Percentiles rank a stretch among this genome's conserved stretches.
Evolutionary conservation across 1,140 invertebrate genomes (phyloP).

Genomic region (Anastrepha obliqua): DNA sequence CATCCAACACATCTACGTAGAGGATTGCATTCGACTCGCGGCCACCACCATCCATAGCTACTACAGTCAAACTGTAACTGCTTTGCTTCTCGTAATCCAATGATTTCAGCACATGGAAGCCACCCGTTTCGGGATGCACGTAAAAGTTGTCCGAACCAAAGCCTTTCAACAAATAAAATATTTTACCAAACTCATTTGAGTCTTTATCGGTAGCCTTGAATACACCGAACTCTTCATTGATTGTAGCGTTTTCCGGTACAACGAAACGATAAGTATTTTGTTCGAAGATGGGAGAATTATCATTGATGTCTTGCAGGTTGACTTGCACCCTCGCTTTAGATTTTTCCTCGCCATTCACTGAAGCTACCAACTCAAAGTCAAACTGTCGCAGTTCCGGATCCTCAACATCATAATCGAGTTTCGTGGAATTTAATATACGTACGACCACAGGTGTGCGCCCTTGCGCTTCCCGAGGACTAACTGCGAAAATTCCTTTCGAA

Average conservation of each 20-base stretch:
- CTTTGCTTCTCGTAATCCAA: slow-evolving; percentile 87
- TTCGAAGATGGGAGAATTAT: slow-evolving; percentile 86
- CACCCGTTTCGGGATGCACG: slow-evolving; percentile 79
- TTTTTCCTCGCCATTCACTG: slow-evolving; percentile 78
- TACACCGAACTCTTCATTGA: slow-evolving; percentile 79
- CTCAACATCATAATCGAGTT: slow-evolving; percentile 83
- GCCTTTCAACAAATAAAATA: slow-evolving; percentile 83
- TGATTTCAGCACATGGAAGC: slow-evolving; percentile 79
- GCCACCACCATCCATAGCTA: slow-evolving; percentile 86
- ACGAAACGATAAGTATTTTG: slow-evolving; percentile 79
- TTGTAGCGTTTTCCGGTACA: slow-evolving; percentile 80
- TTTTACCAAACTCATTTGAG: slow-evolving; percentile 81
- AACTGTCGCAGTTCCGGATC: slow-evolving; percentile 78
- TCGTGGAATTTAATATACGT: slow-evolving; percentile 80
- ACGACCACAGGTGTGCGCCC: slow-evolving; percentile 85
- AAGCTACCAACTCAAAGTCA: slow-evolving; percentile 84
- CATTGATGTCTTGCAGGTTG: slow-evolving; percentile 86
- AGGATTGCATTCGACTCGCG: slow-evolving; percentile 81
- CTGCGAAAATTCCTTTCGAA: slow-evolving; percentile 79
- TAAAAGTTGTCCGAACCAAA: slow-evolving; percentile 85
- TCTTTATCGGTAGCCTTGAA: slow-evolving; percentile 83
- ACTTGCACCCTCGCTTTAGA: slow-evolving; percentile 83
- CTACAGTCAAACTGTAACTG: slow-evolving; percentile 85
- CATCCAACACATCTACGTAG: slow-evolving; percentile 83
- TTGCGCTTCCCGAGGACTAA: slow-evolving; percentile 81